A percentile compares a stretch with the other conserved stretches of the same genome.
Evolutionary conservation across 2,888 invertebrate genomes (phyloP).

Genomic region (Amphipyra berbera): DNA sequence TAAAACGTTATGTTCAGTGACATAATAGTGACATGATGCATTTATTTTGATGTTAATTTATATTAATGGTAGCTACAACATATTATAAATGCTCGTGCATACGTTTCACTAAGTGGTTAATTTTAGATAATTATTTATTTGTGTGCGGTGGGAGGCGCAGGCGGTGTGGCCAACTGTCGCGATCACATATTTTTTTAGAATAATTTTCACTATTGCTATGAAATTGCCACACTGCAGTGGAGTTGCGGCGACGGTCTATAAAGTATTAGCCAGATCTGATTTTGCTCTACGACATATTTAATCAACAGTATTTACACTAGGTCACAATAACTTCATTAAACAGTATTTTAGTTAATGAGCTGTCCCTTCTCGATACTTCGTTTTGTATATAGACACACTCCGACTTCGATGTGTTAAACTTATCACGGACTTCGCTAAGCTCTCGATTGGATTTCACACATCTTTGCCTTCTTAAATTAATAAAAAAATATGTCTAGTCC

Average conservation of each 20-base stretch:
- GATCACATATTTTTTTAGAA: constrained; percentile 78
- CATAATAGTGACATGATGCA: constrained; percentile 89
- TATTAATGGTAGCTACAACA: constrained; percentile 88
- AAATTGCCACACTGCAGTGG: constrained; percentile 72
- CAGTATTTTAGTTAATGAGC: constrained; percentile 86
- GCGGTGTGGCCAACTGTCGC: constrained; percentile 73
- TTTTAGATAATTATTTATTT: constrained; percentile 86
- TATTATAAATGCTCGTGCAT: constrained; percentile 86
- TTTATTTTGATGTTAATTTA: constrained; percentile 89
- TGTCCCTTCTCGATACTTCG: constrained; percentile 73
- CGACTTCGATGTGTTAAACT: constrained; percentile 67
- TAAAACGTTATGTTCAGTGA: constrained; percentile 85
- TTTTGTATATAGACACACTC: constrained; percentile 80
- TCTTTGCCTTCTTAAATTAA: constrained; percentile 89
- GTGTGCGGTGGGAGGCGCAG: constrained; percentile 68
- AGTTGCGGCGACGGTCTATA: constrained; percentile 63
- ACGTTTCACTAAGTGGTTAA: constrained; percentile 83
- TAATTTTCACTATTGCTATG: constrained; percentile 75
- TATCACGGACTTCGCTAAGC: constrained; percentile 72
- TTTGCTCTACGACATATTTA: constrained; percentile 76
- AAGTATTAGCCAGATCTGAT: constrained; percentile 85
- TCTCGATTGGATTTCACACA: constrained; percentile 85
- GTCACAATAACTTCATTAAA: constrained; percentile 79
- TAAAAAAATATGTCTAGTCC: constrained; percentile 88
- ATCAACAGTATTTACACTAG: constrained; percentile 82